These are phyloP conservation scores for Agrochola circellaris DNA, from an alignment of 2,888 invertebrate species.

Conservation along the genomic window DNA sequence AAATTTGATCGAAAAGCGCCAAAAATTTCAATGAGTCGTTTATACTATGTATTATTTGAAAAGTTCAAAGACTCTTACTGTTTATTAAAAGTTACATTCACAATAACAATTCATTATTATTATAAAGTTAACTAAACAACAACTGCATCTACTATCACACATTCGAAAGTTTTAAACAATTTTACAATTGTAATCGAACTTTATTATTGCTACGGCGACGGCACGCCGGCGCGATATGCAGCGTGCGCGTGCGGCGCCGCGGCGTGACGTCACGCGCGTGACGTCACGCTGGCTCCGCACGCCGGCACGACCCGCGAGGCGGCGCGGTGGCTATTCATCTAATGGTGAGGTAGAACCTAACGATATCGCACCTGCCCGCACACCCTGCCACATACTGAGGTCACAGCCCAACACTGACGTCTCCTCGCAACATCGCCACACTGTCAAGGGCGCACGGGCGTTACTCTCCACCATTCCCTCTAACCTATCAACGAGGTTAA, in stretches of 20 bases:
- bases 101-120: slow-evolving; percentile 89
- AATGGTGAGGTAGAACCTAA: slow-evolving; percentile 76
- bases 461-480: slow-evolving; percentile 60
- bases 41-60: slow-evolving; percentile 81
- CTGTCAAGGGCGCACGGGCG: slow-evolving; percentile 48
- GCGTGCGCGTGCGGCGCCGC: slow-evolving; percentile 64
- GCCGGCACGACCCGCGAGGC: slow-evolving; percentile 39
- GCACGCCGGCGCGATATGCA: slow-evolving; percentile 82
- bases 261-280: slow-evolving; percentile 35
- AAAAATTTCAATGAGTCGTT: slow-evolving; percentile 75
- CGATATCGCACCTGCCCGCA: slow-evolving; percentile 65
- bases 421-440: slow-evolving; percentile 45
- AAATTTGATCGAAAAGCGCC: slow-evolving; percentile 84
- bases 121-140: slow-evolving; percentile 91
- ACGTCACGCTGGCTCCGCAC: slow-evolving; percentile 35
- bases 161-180: slow-evolving; percentile 91
- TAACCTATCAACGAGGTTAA: slow-evolving; percentile 67
- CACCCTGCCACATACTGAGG: slow-evolving; percentile 69
- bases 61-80: slow-evolving; percentile 84
- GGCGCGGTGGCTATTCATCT: slow-evolving; percentile 66
- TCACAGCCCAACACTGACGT: slow-evolving; percentile 32
- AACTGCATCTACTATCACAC: slow-evolving; percentile 91
- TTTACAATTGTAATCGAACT: slow-evolving; percentile 89
- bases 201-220: slow-evolving; percentile 90
- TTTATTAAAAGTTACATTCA: slow-evolving; percentile 89